Evolutionary conservation across 2,888 invertebrate genomes (phyloP).

Genomic region (Drosophila trichaetosa): DNA sequence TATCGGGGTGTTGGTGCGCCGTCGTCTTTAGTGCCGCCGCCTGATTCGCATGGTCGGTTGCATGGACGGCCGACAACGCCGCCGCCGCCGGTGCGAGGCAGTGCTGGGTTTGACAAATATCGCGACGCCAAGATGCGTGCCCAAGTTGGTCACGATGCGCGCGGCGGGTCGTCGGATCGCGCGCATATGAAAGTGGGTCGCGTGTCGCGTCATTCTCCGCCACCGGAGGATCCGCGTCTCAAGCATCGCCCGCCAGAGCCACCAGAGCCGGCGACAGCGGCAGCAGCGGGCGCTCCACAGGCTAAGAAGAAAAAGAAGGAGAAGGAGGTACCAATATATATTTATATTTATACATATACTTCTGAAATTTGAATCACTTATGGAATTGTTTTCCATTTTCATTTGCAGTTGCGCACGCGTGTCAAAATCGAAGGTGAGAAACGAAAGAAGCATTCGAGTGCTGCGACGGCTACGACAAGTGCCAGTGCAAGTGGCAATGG

Average conservation of each 20-base stretch:
- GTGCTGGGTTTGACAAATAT: conserved; percentile 78
- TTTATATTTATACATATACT: background rate
- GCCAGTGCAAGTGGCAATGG: conserved; percentile 60
- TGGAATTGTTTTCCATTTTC: background rate
- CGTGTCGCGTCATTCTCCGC: conserved; percentile 85
- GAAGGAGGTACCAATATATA: conserved; percentile 83
- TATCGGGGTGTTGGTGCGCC: conserved; percentile 75
- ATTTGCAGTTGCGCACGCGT: conserved; percentile 82
- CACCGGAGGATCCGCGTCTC: conserved; percentile 87
- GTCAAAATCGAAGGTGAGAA: conserved; percentile 85
- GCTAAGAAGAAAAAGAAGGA: conserved; percentile 85
- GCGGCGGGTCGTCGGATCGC: conserved; percentile 71
- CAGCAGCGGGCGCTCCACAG: conserved; percentile 79
- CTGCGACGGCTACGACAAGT: conserved; percentile 50
- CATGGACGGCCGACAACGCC: conserved; percentile 83
- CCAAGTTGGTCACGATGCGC: conserved; percentile 71
- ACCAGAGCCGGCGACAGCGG: conserved; percentile 84
- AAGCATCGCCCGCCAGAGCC: conserved; percentile 86
- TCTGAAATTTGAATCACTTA: background rate
- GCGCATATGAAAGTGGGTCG: conserved; percentile 81
- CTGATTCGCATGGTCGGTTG: conserved; percentile 79
- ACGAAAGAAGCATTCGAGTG: conserved; percentile 85
- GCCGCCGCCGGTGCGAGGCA: conserved; percentile 75
- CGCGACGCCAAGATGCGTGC: conserved; percentile 81
- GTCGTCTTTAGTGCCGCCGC: conserved; percentile 61